Percentiles rank a stretch among this genome's conserved stretches.
phyloP scores from a whole-genome alignment of 2,888 invertebrate genomes.

The Cyaniris semiargus region DNA sequence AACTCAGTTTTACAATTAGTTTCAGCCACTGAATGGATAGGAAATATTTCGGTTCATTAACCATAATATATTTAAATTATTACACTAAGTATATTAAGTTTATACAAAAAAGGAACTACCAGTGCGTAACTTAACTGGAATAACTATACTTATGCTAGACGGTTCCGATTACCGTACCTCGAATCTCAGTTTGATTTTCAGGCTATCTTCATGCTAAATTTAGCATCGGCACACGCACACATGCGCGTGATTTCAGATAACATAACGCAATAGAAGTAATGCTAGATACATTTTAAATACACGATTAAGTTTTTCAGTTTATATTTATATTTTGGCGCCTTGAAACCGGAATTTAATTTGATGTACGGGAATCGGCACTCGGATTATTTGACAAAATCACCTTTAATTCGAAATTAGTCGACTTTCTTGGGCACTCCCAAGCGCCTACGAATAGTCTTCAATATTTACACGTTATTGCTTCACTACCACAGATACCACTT shows the following conservation, averaged over 20 bases:
- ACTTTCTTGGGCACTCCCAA: not conserved
- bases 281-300: not conserved
- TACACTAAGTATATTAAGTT: conserved; percentile 53
- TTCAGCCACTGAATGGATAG: conserved; percentile 42
- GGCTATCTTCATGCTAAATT: not conserved
- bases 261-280: not conserved
- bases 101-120: conserved; percentile 77
- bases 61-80: conserved; percentile 47
- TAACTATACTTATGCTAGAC: conserved; percentile 55
- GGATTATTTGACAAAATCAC: not conserved
- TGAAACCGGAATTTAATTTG: not conserved
- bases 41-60: conserved; percentile 46
- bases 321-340: not conserved
- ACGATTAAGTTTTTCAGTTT: not conserved
- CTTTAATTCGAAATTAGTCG: conserved; percentile 30
- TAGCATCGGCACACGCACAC: not conserved
- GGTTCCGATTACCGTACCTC: not conserved
- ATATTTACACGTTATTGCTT: conserved; percentile 16
- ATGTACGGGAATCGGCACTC: not conserved
- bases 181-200: not conserved
- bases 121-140: conserved; percentile 66
- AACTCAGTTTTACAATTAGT: conserved; percentile 30
- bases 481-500: conserved; percentile 1
- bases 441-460: conserved; percentile 7
- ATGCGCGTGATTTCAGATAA: not conserved